These are phyloP conservation scores for Clusia tigrina DNA, from an alignment of 2,888 invertebrate species.

Conservation along the genomic window DNA sequence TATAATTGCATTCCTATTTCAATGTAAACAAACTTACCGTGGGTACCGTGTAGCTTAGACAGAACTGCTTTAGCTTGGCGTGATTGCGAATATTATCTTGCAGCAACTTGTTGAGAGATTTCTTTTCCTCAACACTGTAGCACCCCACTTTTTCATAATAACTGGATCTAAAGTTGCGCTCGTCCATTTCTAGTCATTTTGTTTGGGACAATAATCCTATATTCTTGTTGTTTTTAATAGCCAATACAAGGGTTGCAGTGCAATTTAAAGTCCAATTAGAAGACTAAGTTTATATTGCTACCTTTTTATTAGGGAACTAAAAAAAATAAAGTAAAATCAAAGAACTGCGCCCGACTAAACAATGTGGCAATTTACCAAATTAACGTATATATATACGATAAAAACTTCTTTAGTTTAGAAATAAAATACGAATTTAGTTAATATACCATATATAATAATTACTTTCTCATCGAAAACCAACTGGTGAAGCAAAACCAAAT, in stretches of 20 bases:
- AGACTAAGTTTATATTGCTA: background rate
- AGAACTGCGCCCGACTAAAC: no score
- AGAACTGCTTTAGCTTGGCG: constrained; percentile 84
- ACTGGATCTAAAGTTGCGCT: constrained; percentile 81
- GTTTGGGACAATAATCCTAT: background rate
- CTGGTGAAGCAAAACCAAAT: no score
- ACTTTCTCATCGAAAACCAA: no score
- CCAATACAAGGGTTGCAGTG: background rate
- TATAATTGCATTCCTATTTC: no score
- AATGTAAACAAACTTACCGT: no score
- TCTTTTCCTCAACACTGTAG: constrained; percentile 88
- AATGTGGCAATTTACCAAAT: no score
- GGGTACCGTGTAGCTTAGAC: constrained; percentile 84
- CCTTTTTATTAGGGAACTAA: background rate
- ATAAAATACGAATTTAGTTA: no score
- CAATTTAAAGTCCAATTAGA: background rate
- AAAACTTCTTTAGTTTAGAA: no score
- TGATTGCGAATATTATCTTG: constrained; percentile 75
- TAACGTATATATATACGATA: no score
- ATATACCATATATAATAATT: no score
- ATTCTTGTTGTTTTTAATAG: background rate
- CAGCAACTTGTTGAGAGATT: constrained; percentile 85
- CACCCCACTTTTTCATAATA: constrained; percentile 91
- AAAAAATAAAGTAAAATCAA: background rate
- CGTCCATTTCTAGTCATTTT: constrained; percentile 69